Base-by-base conservation (phyloP, 2,797 vertebrate genomes). In the Danio albolineatus region DNA sequence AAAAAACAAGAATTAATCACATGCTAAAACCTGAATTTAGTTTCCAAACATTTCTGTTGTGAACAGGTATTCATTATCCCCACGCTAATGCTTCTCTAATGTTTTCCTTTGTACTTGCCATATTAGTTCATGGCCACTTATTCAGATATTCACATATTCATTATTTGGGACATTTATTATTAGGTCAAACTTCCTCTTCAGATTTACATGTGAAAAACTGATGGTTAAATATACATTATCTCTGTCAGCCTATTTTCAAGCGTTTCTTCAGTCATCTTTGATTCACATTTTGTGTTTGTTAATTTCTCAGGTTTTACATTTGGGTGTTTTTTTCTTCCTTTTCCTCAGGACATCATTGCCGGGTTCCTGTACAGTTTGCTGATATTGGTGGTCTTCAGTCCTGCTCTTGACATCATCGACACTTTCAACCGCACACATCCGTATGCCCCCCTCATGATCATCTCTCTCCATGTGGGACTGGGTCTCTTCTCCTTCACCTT, bases 401-500 rank as follows among this genome's bases (percentile, higher is more conserved):
- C 98, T 0, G 69, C 90, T 43, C 85, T 98, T 92, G 97, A 97
- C 82, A 79, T 91, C 76, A 94, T 98, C 6, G 98, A 99, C 89
- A 85, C 85, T 81, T 98, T 98, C 91, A 96, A 97, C 88, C 90
- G 96, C 89, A 95, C 94, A 9, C 92, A 90, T 88, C 91, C 84
- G 88, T 96, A 93, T 0, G 93, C 98, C 0, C 97, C 98, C 0
- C 81, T 97, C 39, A 83, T 96, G 84, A 96, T 97, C 89, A 87
- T 97, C 44, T 94, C 92, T 12, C 88, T 99, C 14, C 96, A 97
- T 79, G 86, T 96, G 39, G 94, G 89, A 28, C 80, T 98, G 88
- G 97, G 96, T 38, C 94, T 99, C 80, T 96, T 99, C 89, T 98
- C 96, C 60, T 99, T 99, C 88, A 98, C 94, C 4, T 92, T 99